Percentiles rank a stretch among this genome's conserved stretches.
Conservation (phyloP, 1,140 invertebrate species). For the Mactra quadrangularis region DNA sequence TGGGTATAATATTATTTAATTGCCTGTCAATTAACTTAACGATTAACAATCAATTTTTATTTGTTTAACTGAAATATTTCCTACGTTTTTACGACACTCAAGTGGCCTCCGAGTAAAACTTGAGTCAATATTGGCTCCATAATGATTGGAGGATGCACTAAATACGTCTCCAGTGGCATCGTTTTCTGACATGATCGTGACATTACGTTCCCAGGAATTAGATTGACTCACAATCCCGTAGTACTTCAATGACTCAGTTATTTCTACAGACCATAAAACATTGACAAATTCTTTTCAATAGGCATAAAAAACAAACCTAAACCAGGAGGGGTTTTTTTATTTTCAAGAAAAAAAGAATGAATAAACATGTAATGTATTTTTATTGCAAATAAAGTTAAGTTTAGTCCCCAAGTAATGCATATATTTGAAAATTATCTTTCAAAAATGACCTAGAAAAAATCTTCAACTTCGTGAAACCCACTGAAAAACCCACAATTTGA, state of each 20-base stretch:
- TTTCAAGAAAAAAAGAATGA: too few species aligned
- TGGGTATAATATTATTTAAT: too few species aligned
- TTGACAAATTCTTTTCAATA: neutral
- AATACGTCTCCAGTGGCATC: slow-evolving; percentile 18
- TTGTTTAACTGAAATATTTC: slow-evolving; percentile 17
- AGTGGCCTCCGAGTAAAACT: slow-evolving; percentile 16
- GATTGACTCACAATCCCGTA: slow-evolving; percentile 19
- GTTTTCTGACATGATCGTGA: slow-evolving; percentile 8
- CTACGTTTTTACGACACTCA: slow-evolving; percentile 5
- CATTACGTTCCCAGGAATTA: slow-evolving; percentile 18
- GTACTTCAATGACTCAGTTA: slow-evolving; percentile 27
- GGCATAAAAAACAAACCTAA: too few species aligned
- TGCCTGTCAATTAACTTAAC: too few species aligned
- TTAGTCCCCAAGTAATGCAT: too few species aligned
- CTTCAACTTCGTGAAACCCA: too few species aligned
- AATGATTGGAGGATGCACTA: slow-evolving; percentile 38
- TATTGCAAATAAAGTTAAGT: too few species aligned
- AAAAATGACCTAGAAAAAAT: too few species aligned
- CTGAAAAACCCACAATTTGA: too few species aligned
- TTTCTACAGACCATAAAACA: neutral
- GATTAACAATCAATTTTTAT: slow-evolving; percentile 30
- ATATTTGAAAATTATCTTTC: too few species aligned
- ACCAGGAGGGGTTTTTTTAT: too few species aligned
- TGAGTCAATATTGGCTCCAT: slow-evolving; percentile 18
- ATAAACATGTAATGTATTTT: too few species aligned